Base-by-base conservation (phyloP, 1,140 invertebrate species). In the Hylaeus volcanicus region DNA sequence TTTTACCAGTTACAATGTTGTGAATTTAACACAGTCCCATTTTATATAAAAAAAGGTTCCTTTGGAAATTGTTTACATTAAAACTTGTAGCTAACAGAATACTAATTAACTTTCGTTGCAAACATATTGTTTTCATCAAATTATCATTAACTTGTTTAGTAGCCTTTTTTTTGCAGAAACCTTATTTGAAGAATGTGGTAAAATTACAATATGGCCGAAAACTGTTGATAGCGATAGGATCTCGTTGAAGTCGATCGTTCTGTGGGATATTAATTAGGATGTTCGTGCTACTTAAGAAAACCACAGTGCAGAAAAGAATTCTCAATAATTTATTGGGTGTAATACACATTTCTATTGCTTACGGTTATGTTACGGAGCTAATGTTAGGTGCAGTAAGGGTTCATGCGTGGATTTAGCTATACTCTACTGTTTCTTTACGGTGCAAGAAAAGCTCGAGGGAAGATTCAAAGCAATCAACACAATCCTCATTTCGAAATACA, bases 281-380 rank as follows among this genome's bases (percentile, higher is more conserved):
- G 26, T 1, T 69, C 65, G 64, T 81, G 51, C 64, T 61, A 5
- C 37, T 51, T 74, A 68, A 51, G 53, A 55, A 45, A 80, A 48
- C 73, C 69, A 79, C 56, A 85, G 84, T 82, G 85, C 82, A 72
- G 60, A 61, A 74, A 74, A 87, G 82, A 26, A 80, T 82, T 85
- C 65, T 74, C 81, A 86, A 15, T 84, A 15, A 37, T 88, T 87
- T 87, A 88, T 88, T 88, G 26, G 76, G 66, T 74, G 69, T 71
- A 48, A n/a, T 87, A 87, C 84, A 80, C n/a, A 26, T 86, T 11
- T 51, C 86, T 64, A 85, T 82, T 61, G 37, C 51, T 74, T 69
- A 56, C 39, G 65, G 61, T 63, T 63, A 63, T 8, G 45, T 84
- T 71, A 74, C 43, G 56, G 71, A 45, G 51, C 41, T 84, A 58